Evolutionary conservation across 2,888 invertebrate species (phyloP).

Genomic region (Loripinus fragilis): DNA sequence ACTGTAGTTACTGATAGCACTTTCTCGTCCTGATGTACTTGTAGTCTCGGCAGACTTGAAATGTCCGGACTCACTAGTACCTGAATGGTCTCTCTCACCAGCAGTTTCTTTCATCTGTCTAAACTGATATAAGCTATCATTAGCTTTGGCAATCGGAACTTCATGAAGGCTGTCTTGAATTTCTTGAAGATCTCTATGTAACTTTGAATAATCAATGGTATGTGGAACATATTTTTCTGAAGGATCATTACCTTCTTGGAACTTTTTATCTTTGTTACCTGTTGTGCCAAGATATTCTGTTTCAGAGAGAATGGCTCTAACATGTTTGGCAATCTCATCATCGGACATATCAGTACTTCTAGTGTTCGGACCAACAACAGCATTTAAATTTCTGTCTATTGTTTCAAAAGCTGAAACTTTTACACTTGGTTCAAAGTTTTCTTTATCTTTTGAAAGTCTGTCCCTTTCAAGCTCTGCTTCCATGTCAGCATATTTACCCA

Average conservation of each 20-base stretch:
- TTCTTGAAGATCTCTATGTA: conserved; percentile 79
- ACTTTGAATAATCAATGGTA: conserved; percentile 68
- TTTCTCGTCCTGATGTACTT: conserved; percentile 54
- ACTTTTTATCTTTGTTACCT: conserved; percentile 11
- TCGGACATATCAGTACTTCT: conserved; percentile 35
- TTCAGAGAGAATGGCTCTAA: conserved; percentile 50
- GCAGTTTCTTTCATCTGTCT: conserved; percentile 28
- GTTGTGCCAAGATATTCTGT: conserved; percentile 33
- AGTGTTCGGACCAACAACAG: neutral
- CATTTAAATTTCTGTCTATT: conserved; percentile 22
- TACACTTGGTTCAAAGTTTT: conserved; percentile 2
- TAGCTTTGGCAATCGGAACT: conserved; percentile 46
- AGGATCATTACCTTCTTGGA: neutral
- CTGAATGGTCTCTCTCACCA: conserved; percentile 18
- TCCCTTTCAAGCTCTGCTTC: conserved; percentile 20
- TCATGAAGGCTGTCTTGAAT: conserved; percentile 76
- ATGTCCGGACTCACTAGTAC: conserved; percentile 29
- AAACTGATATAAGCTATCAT: conserved; percentile 48
- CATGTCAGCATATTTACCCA: conserved; percentile 51
- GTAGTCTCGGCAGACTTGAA: conserved; percentile 33
- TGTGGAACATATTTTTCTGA: conserved; percentile 38
- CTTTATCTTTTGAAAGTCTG: neutral
- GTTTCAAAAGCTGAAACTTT: conserved; percentile 50
- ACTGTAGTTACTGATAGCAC: conserved; percentile 59
- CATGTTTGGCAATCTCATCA: conserved; percentile 53